These are phyloP conservation scores for Scolopax mira DNA, from an alignment of 2,113 vertebrate genomes.

Conservation along the genomic window DNA sequence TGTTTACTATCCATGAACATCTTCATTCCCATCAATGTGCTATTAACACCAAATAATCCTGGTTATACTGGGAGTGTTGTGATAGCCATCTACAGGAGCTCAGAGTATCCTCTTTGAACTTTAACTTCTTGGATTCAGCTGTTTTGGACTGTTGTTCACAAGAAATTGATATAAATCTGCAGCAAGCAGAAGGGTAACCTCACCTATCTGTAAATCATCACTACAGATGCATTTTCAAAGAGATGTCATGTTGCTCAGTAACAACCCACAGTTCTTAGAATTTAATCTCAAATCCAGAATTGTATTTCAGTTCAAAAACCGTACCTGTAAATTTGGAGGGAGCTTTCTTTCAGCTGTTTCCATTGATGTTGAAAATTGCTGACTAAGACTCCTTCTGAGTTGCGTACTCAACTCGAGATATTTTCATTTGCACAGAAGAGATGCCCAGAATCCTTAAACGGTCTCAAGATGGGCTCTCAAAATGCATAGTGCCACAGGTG, in stretches of 20 bases:
- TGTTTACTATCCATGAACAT: not conserved
- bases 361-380: not conserved
- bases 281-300: slow-evolving; percentile 7
- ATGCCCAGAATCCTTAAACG: not conserved
- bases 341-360: not conserved
- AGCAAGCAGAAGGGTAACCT: not conserved
- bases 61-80: rapidly evolving
- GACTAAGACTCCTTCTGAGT: not conserved
- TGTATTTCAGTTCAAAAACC: not conserved
- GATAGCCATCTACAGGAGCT: not conserved
- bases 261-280: slow-evolving; percentile 29
- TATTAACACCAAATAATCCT: not conserved
- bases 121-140: not conserved
- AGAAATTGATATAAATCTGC: slow-evolving; percentile 8
- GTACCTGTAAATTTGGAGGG: not conserved
- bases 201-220: not conserved
- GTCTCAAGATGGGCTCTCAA: not conserved
- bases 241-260: rapidly evolving
- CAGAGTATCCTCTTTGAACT: not conserved
- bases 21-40: not conserved
- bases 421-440: not conserved
- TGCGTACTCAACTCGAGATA: not conserved
- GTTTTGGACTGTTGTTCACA: not conserved
- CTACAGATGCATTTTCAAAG: slow-evolving; percentile 15
- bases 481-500: not conserved